Percentiles rank a stretch among this genome's conserved stretches.
These are phyloP conservation scores for Pteropus alecto DNA, from an alignment of 2,113 vertebrate species.

Conservation along the genomic window DNA sequence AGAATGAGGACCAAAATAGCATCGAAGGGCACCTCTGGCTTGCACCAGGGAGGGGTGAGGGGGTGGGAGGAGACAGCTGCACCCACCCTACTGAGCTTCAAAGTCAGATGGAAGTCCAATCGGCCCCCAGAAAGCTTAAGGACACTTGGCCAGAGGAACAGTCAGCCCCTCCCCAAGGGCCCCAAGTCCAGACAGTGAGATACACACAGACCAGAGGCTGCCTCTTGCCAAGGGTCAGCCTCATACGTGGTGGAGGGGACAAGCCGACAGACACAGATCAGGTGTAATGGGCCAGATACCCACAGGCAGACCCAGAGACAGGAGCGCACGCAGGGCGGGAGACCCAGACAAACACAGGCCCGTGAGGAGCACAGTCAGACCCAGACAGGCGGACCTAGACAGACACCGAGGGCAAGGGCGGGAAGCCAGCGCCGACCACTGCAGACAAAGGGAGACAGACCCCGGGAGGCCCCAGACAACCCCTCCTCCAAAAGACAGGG, in stretches of 20 bases:
- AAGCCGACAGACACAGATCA: not conserved
- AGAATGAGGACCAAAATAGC: not conserved
- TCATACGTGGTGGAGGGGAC: not conserved
- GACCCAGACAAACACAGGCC: not conserved
- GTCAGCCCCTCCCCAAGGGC: not conserved
- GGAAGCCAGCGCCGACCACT: not conserved
- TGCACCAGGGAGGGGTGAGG: too few species aligned
- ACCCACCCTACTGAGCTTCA: not conserved
- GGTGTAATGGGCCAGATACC: too few species aligned
- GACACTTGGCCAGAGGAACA: not conserved
- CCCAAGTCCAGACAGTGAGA: not conserved
- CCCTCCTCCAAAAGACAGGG: not conserved
- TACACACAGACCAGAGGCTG: not conserved
- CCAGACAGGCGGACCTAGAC: not conserved
- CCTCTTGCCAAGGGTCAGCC: not conserved
- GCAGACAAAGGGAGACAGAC: conserved; percentile 35
- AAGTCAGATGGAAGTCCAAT: not conserved
- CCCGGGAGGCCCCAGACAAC: not conserved
- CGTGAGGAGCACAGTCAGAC: not conserved
- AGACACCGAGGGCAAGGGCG: not conserved
- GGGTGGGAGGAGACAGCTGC: not conserved
- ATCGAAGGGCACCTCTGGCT: not conserved
- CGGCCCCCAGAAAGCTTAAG: not conserved
- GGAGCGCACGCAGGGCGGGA: not conserved
- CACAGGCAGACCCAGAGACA: not conserved